Conservation (phyloP, 2,888 invertebrate species). For the Macrosiphum euphorbiae region DNA sequence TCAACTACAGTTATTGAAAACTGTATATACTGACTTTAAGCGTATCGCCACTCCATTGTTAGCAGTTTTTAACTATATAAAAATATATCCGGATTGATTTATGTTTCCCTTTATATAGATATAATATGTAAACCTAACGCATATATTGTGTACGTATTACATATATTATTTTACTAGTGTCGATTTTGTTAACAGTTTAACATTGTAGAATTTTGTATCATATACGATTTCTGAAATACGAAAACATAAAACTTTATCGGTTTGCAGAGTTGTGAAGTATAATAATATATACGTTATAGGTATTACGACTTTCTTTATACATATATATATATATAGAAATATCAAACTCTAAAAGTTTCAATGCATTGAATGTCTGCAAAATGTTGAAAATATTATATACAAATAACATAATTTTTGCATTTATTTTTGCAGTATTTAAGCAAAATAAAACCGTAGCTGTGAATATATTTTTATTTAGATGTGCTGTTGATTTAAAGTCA, state of each 20-base stretch:
- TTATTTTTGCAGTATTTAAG: not conserved
- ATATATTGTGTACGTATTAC: not conserved
- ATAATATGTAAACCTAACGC: not conserved
- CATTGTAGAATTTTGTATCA: not conserved
- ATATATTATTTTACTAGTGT: not conserved
- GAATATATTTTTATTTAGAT: not conserved
- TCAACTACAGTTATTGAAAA: not conserved
- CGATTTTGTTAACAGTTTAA: slow-evolving; percentile 14
- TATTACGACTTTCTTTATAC: not conserved
- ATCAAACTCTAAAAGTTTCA: slow-evolving; percentile 32
- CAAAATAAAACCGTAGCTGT: not conserved
- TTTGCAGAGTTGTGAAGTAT: not conserved
- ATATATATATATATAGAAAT: not conserved
- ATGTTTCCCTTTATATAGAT: not conserved
- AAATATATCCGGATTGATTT: not conserved
- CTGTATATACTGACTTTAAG: too few species aligned
- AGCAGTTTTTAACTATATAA: not conserved
- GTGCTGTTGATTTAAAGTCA: not conserved
- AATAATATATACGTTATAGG: not conserved
- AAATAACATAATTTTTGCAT: not conserved
- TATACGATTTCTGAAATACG: not conserved
- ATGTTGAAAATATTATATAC: not conserved
- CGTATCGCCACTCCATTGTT: too few species aligned
- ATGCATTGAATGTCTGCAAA: not conserved
- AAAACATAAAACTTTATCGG: slow-evolving; percentile 28